phyloP scores from a whole-genome alignment of 1,140 invertebrate genomes.

The Drosophila ironensis region DNA sequence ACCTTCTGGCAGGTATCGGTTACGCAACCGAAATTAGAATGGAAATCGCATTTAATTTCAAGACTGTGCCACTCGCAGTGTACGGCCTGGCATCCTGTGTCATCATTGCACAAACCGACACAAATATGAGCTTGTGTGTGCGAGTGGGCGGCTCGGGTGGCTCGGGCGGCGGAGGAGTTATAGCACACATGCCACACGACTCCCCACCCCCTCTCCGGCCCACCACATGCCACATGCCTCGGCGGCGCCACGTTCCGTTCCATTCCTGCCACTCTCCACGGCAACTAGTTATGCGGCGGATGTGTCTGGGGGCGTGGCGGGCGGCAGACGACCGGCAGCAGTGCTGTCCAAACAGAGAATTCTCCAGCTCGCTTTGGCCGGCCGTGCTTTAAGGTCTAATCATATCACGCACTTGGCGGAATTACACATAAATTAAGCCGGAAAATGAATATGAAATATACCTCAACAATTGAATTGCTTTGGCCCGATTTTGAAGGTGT shows the following conservation, averaged over 20 bases:
- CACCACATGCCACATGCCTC: conserved; percentile 56
- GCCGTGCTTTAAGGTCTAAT: too few relatives aligned
- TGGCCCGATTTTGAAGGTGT: too few relatives aligned
- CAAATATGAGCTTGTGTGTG: conserved; percentile 12
- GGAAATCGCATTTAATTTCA: conserved; percentile 12
- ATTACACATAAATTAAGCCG: too few relatives aligned
- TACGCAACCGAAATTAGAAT: conserved; percentile 20
- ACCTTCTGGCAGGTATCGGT: too few relatives aligned
- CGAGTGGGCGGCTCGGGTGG: not conserved
- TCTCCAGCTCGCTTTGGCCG: not conserved
- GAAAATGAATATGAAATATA: too few relatives aligned
- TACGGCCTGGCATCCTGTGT: conserved; percentile 29
- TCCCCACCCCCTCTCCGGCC: conserved; percentile 5
- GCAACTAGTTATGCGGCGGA: conserved; percentile 71
- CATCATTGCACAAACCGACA: conserved; percentile 37
- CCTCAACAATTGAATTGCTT: too few relatives aligned
- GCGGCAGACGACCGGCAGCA: not conserved
- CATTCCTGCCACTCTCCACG: conserved; percentile 42
- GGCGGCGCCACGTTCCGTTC: conserved; percentile 44
- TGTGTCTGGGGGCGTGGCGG: conserved; percentile 35
- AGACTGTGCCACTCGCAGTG: conserved; percentile 20
- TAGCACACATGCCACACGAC: conserved; percentile 48
- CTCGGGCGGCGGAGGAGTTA: conserved; percentile 32
- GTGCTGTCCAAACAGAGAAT: conserved; percentile 6
- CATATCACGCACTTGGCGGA: too few relatives aligned